These are phyloP conservation scores for Trypoxylus dichotomus DNA, from an alignment of 1,140 invertebrate species.

Conservation along the genomic window DNA sequence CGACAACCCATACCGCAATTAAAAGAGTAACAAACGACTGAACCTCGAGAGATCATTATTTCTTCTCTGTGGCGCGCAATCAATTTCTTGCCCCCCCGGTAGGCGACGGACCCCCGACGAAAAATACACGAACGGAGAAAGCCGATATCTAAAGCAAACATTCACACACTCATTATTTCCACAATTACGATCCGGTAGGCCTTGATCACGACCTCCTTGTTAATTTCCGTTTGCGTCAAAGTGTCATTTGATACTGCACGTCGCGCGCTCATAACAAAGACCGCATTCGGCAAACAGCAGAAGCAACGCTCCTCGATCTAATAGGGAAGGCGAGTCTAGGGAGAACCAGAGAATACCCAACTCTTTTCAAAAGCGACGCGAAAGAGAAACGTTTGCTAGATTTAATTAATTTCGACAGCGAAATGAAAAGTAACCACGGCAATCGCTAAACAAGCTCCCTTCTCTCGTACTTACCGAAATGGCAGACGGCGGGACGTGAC, in stretches of 20 bases:
- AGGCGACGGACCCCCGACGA: background rate
- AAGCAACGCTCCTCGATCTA: background rate
- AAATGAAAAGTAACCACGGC: background rate
- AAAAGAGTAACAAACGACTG: no score
- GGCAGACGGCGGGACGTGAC: background rate
- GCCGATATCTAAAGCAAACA: background rate
- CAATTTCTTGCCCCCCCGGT: background rate
- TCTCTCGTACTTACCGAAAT: background rate
- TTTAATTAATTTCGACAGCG: background rate
- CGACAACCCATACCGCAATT: no score
- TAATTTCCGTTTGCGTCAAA: conserved; percentile 24
- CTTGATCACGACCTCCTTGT: background rate
- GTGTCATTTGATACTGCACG: background rate
- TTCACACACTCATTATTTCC: background rate
- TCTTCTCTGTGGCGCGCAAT: background rate
- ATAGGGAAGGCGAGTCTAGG: background rate
- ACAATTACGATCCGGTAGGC: background rate
- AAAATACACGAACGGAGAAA: background rate
- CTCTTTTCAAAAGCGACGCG: background rate
- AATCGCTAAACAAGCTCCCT: background rate
- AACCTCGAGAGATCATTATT: no score
- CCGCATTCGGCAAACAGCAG: background rate
- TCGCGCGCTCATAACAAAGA: background rate
- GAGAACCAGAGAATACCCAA: background rate
- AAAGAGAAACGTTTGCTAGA: background rate